A percentile compares a stretch with the other conserved stretches of the same genome.
Evolutionary conservation across 2,113 vertebrate species (phyloP).

Genomic region (Limnothrissa miodon): DNA sequence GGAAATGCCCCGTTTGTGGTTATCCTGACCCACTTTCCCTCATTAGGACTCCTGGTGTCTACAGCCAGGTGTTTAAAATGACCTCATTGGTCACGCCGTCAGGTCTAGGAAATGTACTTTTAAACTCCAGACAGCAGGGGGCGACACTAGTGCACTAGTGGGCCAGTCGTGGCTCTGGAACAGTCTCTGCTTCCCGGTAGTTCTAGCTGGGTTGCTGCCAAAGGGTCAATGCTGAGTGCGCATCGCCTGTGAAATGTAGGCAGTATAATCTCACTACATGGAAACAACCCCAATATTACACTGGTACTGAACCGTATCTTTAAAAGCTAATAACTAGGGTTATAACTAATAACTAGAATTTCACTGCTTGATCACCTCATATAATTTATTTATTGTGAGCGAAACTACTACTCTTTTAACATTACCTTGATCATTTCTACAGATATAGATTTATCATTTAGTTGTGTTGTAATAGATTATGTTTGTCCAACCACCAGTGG

Average conservation of each 20-base stretch:
- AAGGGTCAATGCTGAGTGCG: not conserved
- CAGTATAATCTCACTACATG: not conserved
- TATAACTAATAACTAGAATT: no score
- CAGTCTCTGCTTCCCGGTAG: not conserved
- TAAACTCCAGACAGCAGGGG: not conserved
- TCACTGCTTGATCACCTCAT: not conserved
- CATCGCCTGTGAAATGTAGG: not conserved
- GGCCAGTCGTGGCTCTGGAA: not conserved
- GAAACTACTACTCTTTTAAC: not conserved
- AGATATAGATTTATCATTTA: not conserved
- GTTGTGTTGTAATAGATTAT: no score
- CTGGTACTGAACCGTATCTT: not conserved
- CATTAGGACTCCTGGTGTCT: not conserved
- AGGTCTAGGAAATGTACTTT: not conserved
- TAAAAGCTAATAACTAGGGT: not conserved
- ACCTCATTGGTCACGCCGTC: not conserved
- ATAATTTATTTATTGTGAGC: no score
- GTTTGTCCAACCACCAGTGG: not conserved
- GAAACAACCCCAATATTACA: not conserved
- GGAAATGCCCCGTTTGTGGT: not conserved
- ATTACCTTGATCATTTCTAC: not conserved
- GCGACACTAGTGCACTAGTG: not conserved
- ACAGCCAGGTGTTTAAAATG: not conserved
- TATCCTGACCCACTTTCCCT: not conserved
- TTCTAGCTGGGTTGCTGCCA: not conserved